These are phyloP conservation scores for Elachura formosa DNA, from an alignment of 2,113 vertebrate species.

Conservation along the genomic window DNA sequence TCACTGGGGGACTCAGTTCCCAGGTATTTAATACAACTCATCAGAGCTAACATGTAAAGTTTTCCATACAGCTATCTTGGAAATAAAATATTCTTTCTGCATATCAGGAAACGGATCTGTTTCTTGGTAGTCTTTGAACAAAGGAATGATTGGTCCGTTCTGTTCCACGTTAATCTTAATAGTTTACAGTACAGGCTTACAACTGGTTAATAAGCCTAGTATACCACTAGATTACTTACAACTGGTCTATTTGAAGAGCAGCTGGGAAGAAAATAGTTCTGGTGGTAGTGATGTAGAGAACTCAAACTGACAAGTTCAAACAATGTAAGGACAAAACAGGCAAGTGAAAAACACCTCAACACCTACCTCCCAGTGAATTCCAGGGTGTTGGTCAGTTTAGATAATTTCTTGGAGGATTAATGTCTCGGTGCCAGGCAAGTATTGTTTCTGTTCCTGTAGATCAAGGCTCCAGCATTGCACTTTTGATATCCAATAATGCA, in stretches of 20 bases:
- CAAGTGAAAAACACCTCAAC: background rate
- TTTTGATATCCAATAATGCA: background rate
- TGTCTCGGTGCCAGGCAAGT: background rate
- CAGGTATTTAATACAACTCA: fast-evolving
- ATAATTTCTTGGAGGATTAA: background rate
- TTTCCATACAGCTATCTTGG: background rate
- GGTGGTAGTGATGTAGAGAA: background rate
- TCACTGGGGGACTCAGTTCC: background rate
- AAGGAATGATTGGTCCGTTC: background rate
- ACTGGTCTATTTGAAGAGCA: background rate
- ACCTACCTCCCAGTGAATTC: background rate
- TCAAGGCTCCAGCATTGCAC: background rate
- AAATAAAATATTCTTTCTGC: background rate
- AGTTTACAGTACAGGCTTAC: background rate
- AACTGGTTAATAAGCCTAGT: too few relatives aligned
- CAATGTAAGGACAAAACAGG: background rate
- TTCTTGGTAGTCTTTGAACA: background rate
- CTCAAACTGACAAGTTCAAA: background rate
- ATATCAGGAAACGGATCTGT: background rate
- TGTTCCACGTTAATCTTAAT: background rate
- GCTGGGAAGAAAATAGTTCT: background rate
- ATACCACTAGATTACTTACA: background rate
- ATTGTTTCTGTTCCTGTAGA: background rate
- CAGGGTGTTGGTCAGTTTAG: background rate
- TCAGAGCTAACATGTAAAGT: background rate